A percentile compares a stretch with the other conserved stretches of the same genome.
Conservation (phyloP, 2,888 invertebrate genomes). For the Philopedon plagiatum region DNA sequence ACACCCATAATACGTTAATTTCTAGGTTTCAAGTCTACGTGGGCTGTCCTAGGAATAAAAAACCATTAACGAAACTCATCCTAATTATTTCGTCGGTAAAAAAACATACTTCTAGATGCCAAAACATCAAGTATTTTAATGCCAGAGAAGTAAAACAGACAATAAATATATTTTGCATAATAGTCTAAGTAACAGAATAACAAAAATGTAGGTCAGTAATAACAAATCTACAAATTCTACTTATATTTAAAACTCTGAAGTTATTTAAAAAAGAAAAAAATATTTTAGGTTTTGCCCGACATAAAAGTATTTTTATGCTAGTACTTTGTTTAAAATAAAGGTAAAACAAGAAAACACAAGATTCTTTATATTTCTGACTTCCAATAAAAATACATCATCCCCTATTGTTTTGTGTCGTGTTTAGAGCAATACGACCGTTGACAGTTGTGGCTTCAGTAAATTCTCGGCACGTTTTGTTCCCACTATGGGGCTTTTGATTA, state of each 20-base stretch:
- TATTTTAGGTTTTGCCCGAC: slow-evolving; percentile 4
- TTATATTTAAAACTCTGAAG: not conserved
- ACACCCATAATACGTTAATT: too few species aligned
- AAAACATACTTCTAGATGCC: too few species aligned
- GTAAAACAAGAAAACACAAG: slow-evolving; percentile 21
- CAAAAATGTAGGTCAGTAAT: too few species aligned
- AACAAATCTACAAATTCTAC: too few species aligned
- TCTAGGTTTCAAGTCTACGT: too few species aligned
- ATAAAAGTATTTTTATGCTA: slow-evolving; percentile 9
- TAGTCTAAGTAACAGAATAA: too few species aligned
- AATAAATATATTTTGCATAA: too few species aligned
- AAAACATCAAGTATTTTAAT: too few species aligned
- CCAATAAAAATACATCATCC: slow-evolving; percentile 38
- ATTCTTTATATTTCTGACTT: slow-evolving; percentile 34
- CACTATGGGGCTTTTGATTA: slow-evolving; percentile 47
- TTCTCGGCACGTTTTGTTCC: slow-evolving; percentile 46
- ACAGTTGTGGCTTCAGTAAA: slow-evolving; percentile 40
- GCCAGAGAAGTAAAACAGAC: too few species aligned
- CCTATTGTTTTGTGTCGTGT: slow-evolving; percentile 44
- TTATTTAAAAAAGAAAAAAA: not conserved
- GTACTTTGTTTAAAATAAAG: not conserved
- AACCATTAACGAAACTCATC: too few species aligned
- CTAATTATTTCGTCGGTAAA: too few species aligned
- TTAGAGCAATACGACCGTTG: slow-evolving; percentile 40
- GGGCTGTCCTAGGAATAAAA: too few species aligned